phyloP scores from a whole-genome alignment of 2,113 vertebrate genomes.

The Henicopernis longicauda region DNA sequence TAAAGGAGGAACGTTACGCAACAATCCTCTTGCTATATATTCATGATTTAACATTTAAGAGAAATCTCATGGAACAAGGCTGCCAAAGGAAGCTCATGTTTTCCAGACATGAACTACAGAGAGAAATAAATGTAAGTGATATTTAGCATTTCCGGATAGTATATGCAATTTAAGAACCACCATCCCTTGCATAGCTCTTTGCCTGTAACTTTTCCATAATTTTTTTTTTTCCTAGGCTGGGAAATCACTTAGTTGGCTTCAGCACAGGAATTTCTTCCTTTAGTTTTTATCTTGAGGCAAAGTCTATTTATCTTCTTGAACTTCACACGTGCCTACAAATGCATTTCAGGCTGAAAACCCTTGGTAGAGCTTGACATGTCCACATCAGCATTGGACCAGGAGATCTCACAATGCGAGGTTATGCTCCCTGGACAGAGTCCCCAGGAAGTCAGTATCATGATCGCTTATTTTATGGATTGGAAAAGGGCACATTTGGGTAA shows the following conservation, averaged over 20 bases:
- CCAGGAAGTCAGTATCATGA: neutral
- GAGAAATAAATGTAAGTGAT: neutral
- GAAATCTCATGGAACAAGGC: neutral
- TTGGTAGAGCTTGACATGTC: neutral
- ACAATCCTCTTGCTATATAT: neutral
- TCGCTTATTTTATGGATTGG: rapidly evolving
- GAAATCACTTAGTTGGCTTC: neutral
- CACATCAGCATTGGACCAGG: neutral
- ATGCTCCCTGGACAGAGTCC: neutral
- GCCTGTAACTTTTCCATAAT: neutral
- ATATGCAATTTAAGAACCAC: neutral
- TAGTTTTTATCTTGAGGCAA: neutral
- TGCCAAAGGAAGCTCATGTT: neutral
- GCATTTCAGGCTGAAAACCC: neutral
- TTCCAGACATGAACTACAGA: neutral
- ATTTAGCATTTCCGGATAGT: neutral
- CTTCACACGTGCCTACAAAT: neutral
- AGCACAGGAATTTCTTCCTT: neutral
- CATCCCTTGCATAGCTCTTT: neutral
- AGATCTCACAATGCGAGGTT: neutral
- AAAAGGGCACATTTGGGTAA: neutral
- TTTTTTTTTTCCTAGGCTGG: neutral
- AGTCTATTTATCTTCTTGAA: neutral
- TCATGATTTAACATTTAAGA: neutral
- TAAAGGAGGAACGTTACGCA: rapidly evolving